Conservation (phyloP, 2,797 vertebrate species). For the Hapalemur alaotrensis region DNA sequence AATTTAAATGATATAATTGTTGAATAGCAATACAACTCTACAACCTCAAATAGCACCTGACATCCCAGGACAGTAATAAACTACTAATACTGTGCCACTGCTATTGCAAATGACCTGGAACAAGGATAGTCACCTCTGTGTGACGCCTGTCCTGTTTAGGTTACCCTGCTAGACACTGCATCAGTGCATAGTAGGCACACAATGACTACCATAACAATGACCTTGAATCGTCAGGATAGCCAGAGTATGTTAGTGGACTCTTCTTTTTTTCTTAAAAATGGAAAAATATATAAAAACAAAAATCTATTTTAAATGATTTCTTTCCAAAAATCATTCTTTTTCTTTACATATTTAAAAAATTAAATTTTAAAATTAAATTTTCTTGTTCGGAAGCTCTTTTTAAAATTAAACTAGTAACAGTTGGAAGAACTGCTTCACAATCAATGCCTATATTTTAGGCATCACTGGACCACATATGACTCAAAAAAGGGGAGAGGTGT, state of each 20-base stretch:
- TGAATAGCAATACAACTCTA: background rate
- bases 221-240: background rate
- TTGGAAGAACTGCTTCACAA: background rate
- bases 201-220: background rate
- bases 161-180: background rate
- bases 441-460: background rate
- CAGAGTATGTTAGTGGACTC: background rate
- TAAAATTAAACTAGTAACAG: background rate
- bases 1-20: background rate
- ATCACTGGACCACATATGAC: background rate
- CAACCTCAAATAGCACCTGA: background rate
- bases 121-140: background rate
- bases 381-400: background rate
- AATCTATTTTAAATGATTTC: background rate
- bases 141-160: background rate
- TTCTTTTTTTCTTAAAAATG: background rate
- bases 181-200: background rate
- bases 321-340: background rate
- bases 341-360: background rate
- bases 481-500: background rate
- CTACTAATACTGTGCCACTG: background rate
- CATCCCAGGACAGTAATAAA: background rate
- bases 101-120: background rate
- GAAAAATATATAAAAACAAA: background rate
- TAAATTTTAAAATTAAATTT: background rate